Base-by-base conservation (phyloP, 2,888 invertebrate genomes). In the Phortica okadai region DNA sequence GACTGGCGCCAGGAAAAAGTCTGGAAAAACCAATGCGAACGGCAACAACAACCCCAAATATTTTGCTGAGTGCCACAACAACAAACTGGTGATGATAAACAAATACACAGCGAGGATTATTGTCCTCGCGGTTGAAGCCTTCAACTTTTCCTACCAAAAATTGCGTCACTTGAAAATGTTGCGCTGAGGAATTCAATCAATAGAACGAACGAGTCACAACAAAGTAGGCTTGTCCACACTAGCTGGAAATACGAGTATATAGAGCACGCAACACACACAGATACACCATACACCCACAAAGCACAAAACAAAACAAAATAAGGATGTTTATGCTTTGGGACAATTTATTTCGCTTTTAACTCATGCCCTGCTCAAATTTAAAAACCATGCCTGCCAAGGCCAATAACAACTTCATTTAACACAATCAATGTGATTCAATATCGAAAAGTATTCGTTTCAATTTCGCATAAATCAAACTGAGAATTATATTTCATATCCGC, bases 151-250 rank as follows among this genome's bases (percentile, higher is more conserved):
- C 21, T 84, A 80, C 86, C 84, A 85, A 85, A 85, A 74, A 86
- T 86, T 85, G 87, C 85, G 85, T 86, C 85, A 86, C 85, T 84
- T 72, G 74, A 76, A 74, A 64, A 44, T 45, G 42, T 78, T 73
- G 84, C 77, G 33, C 25, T 64, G 64, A 10, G 77, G 77, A 87
- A 84, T 87, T 85, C 86, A 87, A 85, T 85, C 85, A 87, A 85
- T 85, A 85, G 85, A 81, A 81, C 86, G 50, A 50, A 14, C 14
- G 50, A 50, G 50, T 50, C 50, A 50, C 14, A 14, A 50, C 10
- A 50, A 50, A 50, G 14, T 50, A 50, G 44, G 67, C 42, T 42
- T 10, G 44, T 44, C 67, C 14, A 0, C 42, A 14, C 10, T n/a
- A 16, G 67, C 67, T 33, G 33, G 33, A 2, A 33, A 33, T 33